Percentiles rank a stretch among this genome's conserved stretches.
Evolutionary conservation across 2,113 vertebrate species (phyloP).

Genomic region (Melanerpes aurifrons): DNA sequence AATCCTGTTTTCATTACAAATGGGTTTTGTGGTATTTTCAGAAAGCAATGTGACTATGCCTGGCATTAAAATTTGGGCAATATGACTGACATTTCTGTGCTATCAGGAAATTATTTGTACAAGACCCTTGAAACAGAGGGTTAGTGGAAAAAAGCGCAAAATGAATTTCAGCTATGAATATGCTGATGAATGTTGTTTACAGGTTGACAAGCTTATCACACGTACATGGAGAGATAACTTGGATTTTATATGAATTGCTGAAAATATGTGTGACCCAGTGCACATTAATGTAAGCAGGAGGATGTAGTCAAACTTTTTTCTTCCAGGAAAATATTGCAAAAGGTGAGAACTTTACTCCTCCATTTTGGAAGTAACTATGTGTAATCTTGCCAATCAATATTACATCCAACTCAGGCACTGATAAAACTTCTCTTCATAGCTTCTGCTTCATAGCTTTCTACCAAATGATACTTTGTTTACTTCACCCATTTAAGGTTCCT

Average conservation of each 20-base stretch:
- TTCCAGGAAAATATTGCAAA: not conserved
- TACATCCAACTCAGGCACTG: not conserved
- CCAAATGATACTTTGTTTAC: not conserved
- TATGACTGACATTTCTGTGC: not conserved
- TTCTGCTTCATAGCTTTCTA: not conserved
- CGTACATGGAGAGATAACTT: conserved; percentile 30
- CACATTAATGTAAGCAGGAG: not conserved
- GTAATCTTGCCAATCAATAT: conserved; percentile 7
- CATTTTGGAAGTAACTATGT: conserved; percentile 3
- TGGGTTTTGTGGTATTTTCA: not conserved
- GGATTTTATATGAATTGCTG: conserved; percentile 52
- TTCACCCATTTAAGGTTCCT: not conserved
- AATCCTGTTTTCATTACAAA: not conserved
- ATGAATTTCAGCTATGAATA: conserved; percentile 36
- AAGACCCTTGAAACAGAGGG: not conserved
- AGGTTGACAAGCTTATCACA: conserved; percentile 53
- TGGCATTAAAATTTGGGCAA: conserved; percentile 17
- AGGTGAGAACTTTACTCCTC: not conserved
- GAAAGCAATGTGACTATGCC: not conserved
- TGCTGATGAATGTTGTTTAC: conserved; percentile 53
- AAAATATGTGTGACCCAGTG: conserved; percentile 11
- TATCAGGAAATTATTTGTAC: conserved; percentile 49
- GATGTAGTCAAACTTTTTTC: not conserved
- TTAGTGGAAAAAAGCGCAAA: conserved; percentile 46
- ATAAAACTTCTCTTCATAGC: conserved; percentile 24